Evolutionary conservation across 2,113 vertebrate genomes (phyloP), one percentile per base, ranked within the genome.

Genomic region (Salvator merianae): DNA sequence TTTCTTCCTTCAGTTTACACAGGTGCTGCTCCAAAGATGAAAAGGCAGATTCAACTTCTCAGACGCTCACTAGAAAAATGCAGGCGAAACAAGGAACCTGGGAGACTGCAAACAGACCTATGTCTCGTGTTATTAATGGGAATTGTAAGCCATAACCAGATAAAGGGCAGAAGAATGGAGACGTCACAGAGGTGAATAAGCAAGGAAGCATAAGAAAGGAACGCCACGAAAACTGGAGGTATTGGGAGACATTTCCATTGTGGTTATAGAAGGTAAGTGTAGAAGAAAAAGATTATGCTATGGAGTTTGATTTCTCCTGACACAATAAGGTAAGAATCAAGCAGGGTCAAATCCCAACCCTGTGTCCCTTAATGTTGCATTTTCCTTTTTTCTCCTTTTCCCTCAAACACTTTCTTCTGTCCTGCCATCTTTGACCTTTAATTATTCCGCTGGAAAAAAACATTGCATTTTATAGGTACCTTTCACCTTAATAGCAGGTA

Each of bases 1-100:
- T 88, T 84, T 66, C n/a, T 47, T 79, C 89, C 71, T 87, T 71
- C 77, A 88, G 88, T 28, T 6, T 87, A 38, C 9, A 55, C 12
- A 6, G 14, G 38, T n/a, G 2, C 0, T 3, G 38, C 90, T 83
- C 74, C 83, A 89, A 74, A 75, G 90, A 38, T 79, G 81, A 84
- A 68, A 80, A 88, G 75, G 1, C 18, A 86, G 16, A 6, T 1
- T 73, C 86, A 70, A 62, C 7, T 30, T 32, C 22, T 40, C 34
- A 66, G 32, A 5, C 2, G 6, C 74, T 32, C 83, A 77, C 82
- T 50, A 47, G 16, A 26, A 69, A 68, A 84, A 84, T 55, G 24
- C 40, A 78, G 40, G 30, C 28, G 5, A 79, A 20, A 84, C 69
- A 16, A 40, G 36, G 38, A 78, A 28, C 14, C 14, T 9, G 16